Base-by-base conservation (phyloP, 2,888 invertebrate species). In the Cryptocheilus praepositus region DNA sequence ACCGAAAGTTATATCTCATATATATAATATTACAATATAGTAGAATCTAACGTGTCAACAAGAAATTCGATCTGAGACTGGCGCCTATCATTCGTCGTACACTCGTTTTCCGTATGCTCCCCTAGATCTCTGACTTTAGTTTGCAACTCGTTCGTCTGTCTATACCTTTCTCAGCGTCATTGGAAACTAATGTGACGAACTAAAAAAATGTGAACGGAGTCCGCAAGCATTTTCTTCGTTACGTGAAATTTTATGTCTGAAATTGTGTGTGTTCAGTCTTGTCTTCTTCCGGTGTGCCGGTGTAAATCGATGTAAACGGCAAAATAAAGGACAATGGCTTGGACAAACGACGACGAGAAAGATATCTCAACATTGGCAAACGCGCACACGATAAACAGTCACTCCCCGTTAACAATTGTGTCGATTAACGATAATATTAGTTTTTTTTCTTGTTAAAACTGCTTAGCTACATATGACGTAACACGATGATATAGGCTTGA, bases 401-500 rank as follows among this genome's bases (percentile, higher is more conserved):
- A 76, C 73, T 76, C 75, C 73, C 78, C 78, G 85, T 49, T 81
- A 87, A 86, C 86, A 86, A 85, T 81, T 74, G 77, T 82, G 82
- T 82, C 73, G 64, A 77, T 74, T 83, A 85, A 88, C 86, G 80
- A 74, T 84, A 81, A 81, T 76, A 79, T 84, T 76, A 66, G 61
- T 71, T 76, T 72, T 61, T 80, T 57, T 62, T 66, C 52, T 36
- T 7, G 7, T 36, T 36, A 36, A 36, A 49, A 71, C 51, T 70
- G 69, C 59, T 76, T 80, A 76, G 70, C 70, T 79, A 77, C 77
- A 77, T 80, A 82, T 77, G 81, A 86, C 79, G 76, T 84, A 87
- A 87, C 86, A 85, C 81, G 83, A 85, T 88, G 87, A 88, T 88
- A 88, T 88, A 87, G 86, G 87, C 86, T 87, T 88, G 88, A 88